Evolutionary conservation across 2,888 invertebrate genomes (phyloP).

Genomic region (Fragum sueziense): DNA sequence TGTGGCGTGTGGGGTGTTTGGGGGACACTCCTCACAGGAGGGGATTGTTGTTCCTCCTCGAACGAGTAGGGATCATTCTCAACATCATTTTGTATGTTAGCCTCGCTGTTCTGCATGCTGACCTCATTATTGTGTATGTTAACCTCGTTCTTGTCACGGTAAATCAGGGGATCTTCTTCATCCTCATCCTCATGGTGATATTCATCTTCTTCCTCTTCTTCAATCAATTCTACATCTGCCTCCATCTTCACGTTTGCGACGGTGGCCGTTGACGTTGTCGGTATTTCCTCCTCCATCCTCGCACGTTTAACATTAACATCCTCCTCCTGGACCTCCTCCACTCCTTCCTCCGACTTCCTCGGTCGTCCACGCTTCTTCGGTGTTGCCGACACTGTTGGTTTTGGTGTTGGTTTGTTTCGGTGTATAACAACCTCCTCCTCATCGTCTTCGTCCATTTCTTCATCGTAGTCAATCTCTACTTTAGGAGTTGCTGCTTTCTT

Average conservation of each 20-base stretch:
- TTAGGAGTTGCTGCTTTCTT: slow-evolving; percentile 24
- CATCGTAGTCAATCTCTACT: slow-evolving; percentile 22
- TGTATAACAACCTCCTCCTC: slow-evolving; percentile 25
- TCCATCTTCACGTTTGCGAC: slow-evolving; percentile 35
- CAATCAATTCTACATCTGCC: slow-evolving; percentile 38
- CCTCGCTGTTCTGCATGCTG: slow-evolving; percentile 35
- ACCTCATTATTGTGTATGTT: slow-evolving; percentile 16
- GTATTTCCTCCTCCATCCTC: slow-evolving; percentile 11
- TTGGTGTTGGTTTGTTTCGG: slow-evolving; percentile 30
- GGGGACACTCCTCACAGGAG: not conserved
- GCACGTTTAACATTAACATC: slow-evolving; percentile 19
- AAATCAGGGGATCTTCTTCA: slow-evolving; percentile 46
- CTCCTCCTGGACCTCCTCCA: slow-evolving; percentile 23
- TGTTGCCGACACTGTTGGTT: slow-evolving; percentile 3
- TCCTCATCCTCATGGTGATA: slow-evolving; percentile 46
- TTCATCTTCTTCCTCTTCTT: slow-evolving; percentile 47
- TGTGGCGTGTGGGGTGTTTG: slow-evolving; percentile 15
- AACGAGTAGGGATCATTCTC: slow-evolving; percentile 67
- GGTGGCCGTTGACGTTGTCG: slow-evolving; percentile 18
- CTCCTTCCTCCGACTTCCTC: slow-evolving; percentile 36
- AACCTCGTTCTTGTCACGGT: slow-evolving; percentile 38
- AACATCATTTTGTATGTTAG: slow-evolving; percentile 19
- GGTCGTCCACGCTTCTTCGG: slow-evolving; percentile 29
- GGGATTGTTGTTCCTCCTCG: slow-evolving; percentile 67
- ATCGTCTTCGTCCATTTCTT: slow-evolving; percentile 36